Conservation (phyloP, 1,140 invertebrate species). For the Berghia stephanieae region DNA sequence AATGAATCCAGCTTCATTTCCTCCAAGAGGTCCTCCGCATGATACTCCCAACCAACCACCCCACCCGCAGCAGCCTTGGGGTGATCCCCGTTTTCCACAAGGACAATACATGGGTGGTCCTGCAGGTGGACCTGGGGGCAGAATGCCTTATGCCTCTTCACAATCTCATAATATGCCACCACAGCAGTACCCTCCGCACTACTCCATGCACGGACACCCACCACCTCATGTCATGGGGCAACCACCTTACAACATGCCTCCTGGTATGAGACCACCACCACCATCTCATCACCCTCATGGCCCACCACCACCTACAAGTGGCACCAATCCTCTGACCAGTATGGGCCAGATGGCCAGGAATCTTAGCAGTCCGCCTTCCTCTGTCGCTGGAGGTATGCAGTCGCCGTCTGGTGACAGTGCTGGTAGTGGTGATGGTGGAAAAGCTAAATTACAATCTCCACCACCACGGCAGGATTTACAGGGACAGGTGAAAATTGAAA, state of each 20-base stretch:
- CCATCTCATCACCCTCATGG: neutral
- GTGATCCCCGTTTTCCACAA: neutral
- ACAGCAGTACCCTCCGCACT: neutral
- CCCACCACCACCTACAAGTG: too few relatives aligned
- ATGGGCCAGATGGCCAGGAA: slow-evolving; percentile 33
- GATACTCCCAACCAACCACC: neutral
- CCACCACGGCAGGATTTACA: neutral
- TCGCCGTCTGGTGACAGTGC: slow-evolving; percentile 10
- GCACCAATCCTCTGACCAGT: too few relatives aligned
- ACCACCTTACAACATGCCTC: slow-evolving; percentile 16
- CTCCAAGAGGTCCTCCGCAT: neutral
- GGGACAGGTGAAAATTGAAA: too few relatives aligned
- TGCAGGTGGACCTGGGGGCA: neutral
- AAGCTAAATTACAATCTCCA: slow-evolving; percentile 12
- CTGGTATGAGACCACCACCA: neutral
- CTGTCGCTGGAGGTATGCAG: neutral
- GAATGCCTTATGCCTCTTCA: slow-evolving; percentile 4
- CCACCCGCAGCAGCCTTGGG: neutral
- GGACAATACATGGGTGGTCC: neutral
- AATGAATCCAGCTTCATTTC: too few relatives aligned
- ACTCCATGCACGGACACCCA: neutral
- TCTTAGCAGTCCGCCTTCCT: too few relatives aligned
- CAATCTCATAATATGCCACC: neutral
- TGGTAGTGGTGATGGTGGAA: neutral
- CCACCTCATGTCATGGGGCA: neutral